A percentile compares a stretch with the other conserved stretches of the same genome.
These are phyloP conservation scores for Acestrorhynchus altus DNA, from an alignment of 2,797 vertebrate species.

Conservation along the genomic window DNA sequence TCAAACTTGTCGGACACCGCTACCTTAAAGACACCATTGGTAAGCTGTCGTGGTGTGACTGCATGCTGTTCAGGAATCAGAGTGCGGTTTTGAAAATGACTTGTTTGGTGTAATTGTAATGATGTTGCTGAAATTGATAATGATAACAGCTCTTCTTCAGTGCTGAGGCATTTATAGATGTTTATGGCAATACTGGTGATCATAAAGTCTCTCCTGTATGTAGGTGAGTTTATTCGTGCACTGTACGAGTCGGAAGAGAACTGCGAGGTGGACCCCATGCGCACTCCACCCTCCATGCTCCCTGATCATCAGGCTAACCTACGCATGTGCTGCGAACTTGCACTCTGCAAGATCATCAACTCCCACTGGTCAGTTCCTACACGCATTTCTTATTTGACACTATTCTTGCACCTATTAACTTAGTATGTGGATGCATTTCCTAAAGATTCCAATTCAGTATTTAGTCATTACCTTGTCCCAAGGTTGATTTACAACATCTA, in stretches of 20 bases:
- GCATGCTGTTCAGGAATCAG: neutral
- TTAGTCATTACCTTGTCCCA: too few relatives aligned
- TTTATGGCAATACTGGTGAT: neutral
- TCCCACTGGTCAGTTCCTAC: conserved; percentile 88
- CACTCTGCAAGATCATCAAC: conserved; percentile 99
- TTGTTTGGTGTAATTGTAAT: neutral
- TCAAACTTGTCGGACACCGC: conserved; percentile 97
- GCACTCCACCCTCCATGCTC: conserved; percentile 91
- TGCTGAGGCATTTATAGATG: neutral
- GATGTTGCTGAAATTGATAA: neutral
- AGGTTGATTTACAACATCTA: too few relatives aligned
- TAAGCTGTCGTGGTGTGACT: conserved; percentile 63
- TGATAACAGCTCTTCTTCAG: neutral
- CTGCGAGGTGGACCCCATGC: conserved; percentile 98
- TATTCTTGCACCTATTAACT: neutral
- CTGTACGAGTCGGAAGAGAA: conserved; percentile 98
- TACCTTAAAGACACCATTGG: conserved; percentile 99
- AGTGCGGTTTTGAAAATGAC: neutral
- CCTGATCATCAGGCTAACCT: conserved; percentile 97
- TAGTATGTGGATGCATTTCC: too few relatives aligned
- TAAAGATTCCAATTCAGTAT: too few relatives aligned
- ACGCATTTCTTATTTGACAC: neutral
- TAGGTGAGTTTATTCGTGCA: conserved; percentile 96
- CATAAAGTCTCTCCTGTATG: neutral
- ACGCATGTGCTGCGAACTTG: conserved; percentile 97